Conservation (phyloP, 23 tunicate species). For the Ascidia mentula region DNA sequence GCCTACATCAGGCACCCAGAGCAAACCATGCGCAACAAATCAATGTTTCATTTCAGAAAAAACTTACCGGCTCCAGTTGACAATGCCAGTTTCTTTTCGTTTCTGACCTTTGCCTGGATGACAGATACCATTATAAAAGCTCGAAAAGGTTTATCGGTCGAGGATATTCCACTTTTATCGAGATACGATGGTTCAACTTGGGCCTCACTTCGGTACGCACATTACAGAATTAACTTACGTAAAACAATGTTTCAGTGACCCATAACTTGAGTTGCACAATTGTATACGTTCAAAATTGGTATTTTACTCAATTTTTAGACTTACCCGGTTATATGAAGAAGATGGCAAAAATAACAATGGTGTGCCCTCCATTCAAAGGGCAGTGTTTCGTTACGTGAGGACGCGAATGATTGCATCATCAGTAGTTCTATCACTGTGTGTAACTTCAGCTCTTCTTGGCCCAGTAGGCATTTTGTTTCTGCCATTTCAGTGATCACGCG, state of each 20-base stretch:
- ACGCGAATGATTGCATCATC: slow-evolving; percentile 60
- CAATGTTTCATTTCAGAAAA: slow-evolving; percentile 39
- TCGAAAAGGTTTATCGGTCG: slow-evolving; percentile 29
- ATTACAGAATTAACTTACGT: too few relatives aligned
- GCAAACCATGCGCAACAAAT: too few relatives aligned
- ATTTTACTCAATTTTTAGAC: slow-evolving; percentile 47
- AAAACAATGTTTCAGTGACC: too few relatives aligned
- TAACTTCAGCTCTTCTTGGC: slow-evolving; percentile 53
- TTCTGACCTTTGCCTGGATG: slow-evolving; percentile 69
- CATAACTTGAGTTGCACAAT: too few relatives aligned
- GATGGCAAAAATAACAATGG: slow-evolving; percentile 53
- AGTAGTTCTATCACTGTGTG: slow-evolving; percentile 33
- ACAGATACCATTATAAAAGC: slow-evolving; percentile 46
- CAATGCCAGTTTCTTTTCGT: slow-evolving; percentile 69
- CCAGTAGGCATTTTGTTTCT: slow-evolving; percentile 85
- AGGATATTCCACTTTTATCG: slow-evolving; percentile 75
- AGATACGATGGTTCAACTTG: slow-evolving; percentile 70
- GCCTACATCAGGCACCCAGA: too few relatives aligned
- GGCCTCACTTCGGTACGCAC: slow-evolving; percentile 58
- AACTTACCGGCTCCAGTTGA: slow-evolving; percentile 82
- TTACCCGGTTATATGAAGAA: slow-evolving; percentile 57
- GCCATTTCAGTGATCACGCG: too few relatives aligned
- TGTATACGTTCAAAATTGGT: background rate
- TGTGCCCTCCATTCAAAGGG: slow-evolving; percentile 49
- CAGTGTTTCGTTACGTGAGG: slow-evolving; percentile 47